Conservation (phyloP, 2,113 vertebrate genomes). For the Oplegnathus fasciatus region DNA sequence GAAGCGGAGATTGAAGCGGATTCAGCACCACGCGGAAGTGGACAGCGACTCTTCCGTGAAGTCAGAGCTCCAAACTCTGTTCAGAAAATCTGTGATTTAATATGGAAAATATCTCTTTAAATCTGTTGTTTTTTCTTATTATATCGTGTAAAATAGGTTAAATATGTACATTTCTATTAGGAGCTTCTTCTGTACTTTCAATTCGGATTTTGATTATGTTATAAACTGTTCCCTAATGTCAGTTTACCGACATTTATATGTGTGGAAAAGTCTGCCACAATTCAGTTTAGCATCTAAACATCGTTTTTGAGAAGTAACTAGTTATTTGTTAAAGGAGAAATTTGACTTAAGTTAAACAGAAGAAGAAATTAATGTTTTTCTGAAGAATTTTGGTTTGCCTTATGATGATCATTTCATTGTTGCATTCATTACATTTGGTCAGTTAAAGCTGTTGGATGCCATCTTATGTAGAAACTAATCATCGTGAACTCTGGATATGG, state of each 20-base stretch:
- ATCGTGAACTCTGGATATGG: neutral
- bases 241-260: neutral
- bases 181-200: neutral
- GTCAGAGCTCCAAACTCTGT: neutral
- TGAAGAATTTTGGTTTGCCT: neutral
- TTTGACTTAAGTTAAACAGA: neutral
- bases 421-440: neutral
- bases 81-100: neutral
- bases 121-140: neutral
- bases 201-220: neutral
- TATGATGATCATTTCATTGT: neutral
- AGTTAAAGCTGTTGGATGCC: neutral
- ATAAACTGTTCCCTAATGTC: neutral
- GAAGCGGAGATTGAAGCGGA: conserved; percentile 11
- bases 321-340: neutral
- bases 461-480: neutral
- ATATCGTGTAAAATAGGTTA: neutral
- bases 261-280: neutral
- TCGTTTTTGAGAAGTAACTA: neutral
- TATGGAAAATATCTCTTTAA: neutral
- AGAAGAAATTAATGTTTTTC: neutral
- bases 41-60: conserved; percentile 71
- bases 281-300: neutral
- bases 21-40: conserved; percentile 77
- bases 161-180: rapidly evolving